These are phyloP conservation scores for Trissolcus brochymenae DNA, from an alignment of 2,888 invertebrate species.

Conservation along the genomic window DNA sequence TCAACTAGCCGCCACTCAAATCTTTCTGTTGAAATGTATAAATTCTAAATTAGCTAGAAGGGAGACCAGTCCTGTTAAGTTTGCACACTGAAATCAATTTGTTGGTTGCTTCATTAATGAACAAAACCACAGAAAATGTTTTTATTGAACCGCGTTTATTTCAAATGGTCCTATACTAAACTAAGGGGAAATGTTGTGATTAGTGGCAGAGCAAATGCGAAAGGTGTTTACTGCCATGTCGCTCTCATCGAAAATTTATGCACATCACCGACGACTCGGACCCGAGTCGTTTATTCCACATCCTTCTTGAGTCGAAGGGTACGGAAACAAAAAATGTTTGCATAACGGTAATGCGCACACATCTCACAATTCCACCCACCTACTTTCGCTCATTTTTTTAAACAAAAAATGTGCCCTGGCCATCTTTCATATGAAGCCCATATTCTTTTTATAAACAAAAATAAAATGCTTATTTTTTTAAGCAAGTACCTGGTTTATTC, in stretches of 20 bases:
- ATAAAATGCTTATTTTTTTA: too few species aligned
- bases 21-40: neutral
- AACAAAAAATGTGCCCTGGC: neutral
- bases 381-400: constrained; percentile 17
- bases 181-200: constrained; percentile 17
- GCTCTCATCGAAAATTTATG: constrained; percentile 50
- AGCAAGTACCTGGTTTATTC: too few species aligned
- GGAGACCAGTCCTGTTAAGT: neutral
- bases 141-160: neutral
- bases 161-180: neutral
- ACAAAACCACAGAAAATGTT: neutral
- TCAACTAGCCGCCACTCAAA: neutral
- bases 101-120: neutral
- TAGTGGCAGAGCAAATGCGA: constrained; percentile 25
- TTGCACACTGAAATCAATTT: neutral
- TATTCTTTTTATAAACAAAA: too few species aligned
- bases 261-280: constrained; percentile 29
- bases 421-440: too few species aligned
- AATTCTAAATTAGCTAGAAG: neutral
- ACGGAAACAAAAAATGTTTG: constrained; percentile 41
- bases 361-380: constrained; percentile 15
- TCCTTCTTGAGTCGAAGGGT: constrained; percentile 33
- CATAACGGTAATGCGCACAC: constrained; percentile 28
- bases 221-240: constrained; percentile 51
- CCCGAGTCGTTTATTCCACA: constrained; percentile 32